A percentile compares a stretch with the other conserved stretches of the same genome.
Evolutionary conservation across 1,140 invertebrate species (phyloP).

Genomic region (Riptortus pedestris): DNA sequence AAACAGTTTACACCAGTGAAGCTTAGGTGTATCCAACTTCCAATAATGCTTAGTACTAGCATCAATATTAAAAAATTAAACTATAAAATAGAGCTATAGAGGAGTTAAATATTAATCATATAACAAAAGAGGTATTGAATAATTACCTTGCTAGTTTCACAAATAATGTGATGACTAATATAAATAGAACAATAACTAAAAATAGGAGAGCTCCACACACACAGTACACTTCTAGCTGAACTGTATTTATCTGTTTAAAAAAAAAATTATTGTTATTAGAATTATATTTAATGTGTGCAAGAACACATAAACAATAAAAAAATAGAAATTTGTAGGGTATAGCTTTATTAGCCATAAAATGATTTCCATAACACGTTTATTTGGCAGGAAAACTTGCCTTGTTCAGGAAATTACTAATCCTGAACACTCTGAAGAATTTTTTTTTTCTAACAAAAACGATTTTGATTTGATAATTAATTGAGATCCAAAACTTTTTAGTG

Average conservation of each 20-base stretch:
- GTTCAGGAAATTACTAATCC: too few relatives aligned
- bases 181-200: neutral
- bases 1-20: too few relatives aligned
- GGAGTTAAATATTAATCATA: too few relatives aligned
- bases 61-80: too few relatives aligned
- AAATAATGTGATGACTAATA: neutral
- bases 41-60: too few relatives aligned
- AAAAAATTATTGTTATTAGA: neutral
- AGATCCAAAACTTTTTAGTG: too few relatives aligned
- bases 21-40: too few relatives aligned
- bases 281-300: neutral
- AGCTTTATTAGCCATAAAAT: too few relatives aligned
- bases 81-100: too few relatives aligned
- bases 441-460: neutral
- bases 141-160: slow-evolving; percentile 1
- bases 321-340: neutral
- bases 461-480: neutral
- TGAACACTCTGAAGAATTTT: neutral
- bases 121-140: too few relatives aligned
- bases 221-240: neutral
- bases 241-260: neutral
- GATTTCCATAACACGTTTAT: too few relatives aligned
- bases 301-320: neutral
- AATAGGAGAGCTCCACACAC: neutral
- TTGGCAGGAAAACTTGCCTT: too few relatives aligned